phyloP scores from a whole-genome alignment of 2,888 invertebrate species.

The Carabus problematicus region DNA sequence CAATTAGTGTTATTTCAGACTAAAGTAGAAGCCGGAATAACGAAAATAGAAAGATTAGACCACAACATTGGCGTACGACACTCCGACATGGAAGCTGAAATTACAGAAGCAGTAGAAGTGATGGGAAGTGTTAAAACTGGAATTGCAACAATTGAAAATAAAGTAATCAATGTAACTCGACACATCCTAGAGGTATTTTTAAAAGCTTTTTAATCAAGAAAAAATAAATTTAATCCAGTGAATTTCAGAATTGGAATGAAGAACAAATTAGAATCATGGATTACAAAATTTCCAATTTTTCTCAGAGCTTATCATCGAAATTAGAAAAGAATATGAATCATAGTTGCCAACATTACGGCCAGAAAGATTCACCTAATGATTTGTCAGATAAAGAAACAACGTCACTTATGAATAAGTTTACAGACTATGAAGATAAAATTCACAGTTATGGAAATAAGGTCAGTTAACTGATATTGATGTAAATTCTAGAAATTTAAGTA shows the following conservation, averaged over 20 bases:
- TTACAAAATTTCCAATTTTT: constrained; percentile 1
- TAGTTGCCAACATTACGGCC: constrained; percentile 11
- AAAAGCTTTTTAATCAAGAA: too few species aligned
- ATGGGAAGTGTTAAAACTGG: constrained; percentile 56
- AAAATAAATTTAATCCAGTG: background rate
- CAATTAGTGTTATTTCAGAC: constrained; percentile 48
- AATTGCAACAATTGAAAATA: constrained; percentile 50
- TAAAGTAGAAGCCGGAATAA: constrained; percentile 51
- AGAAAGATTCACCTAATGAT: constrained; percentile 30
- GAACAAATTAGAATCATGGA: constrained; percentile 17
- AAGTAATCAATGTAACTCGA: constrained; percentile 50
- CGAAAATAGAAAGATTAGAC: constrained; percentile 53
- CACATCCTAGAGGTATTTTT: constrained; percentile 51
- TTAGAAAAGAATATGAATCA: constrained; percentile 27
- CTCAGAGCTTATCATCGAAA: constrained; percentile 2
- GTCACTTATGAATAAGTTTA: constrained; percentile 14
- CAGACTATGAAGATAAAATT: constrained; percentile 31
- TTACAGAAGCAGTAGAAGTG: constrained; percentile 53
- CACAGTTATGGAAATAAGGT: constrained; percentile 37
- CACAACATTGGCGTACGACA: constrained; percentile 53
- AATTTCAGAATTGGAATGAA: constrained; percentile 19
- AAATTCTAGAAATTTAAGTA: background rate
- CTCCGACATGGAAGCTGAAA: constrained; percentile 55
- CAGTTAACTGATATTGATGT: background rate
- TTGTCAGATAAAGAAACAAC: constrained; percentile 18